Evolutionary conservation across 1,140 invertebrate species (phyloP).

Genomic region (Drosophila grimshawi): DNA sequence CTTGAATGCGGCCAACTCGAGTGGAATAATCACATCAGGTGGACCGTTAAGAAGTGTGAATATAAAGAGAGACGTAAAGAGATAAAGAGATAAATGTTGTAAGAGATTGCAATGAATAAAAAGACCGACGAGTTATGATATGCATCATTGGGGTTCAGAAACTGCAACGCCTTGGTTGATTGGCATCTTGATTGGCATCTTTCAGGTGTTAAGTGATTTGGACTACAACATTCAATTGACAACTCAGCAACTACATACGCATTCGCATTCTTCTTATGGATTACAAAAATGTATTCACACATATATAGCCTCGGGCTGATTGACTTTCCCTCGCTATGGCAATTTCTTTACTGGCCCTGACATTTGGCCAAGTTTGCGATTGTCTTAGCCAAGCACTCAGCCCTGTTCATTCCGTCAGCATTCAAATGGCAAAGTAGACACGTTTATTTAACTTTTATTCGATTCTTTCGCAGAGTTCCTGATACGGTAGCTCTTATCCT

Average conservation of each 20-base stretch:
- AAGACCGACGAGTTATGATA: slow-evolving; percentile 1
- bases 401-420: neutral
- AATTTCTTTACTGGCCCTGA: neutral
- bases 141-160: slow-evolving; percentile 1
- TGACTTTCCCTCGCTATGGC: neutral
- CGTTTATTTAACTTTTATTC: slow-evolving; percentile 45
- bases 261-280: too few species aligned
- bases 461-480: slow-evolving; percentile 17
- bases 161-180: neutral
- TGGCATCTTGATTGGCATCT: neutral
- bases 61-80: neutral
- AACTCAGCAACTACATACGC: too few species aligned
- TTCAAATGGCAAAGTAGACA: slow-evolving; percentile 36
- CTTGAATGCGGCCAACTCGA: slow-evolving; percentile 22
- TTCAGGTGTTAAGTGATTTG: neutral
- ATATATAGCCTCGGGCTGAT: neutral
- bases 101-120: neutral
- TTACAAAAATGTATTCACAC: neutral
- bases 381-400: slow-evolving; percentile 24
- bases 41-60: neutral
- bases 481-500: slow-evolving; percentile 22
- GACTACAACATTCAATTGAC: neutral
- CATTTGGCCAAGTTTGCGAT: slow-evolving; percentile 28
- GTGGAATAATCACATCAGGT: slow-evolving; percentile 12
- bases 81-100: neutral